Evolutionary conservation across 1,140 invertebrate genomes (phyloP).

Genomic region (Nasonia vitripennis): DNA sequence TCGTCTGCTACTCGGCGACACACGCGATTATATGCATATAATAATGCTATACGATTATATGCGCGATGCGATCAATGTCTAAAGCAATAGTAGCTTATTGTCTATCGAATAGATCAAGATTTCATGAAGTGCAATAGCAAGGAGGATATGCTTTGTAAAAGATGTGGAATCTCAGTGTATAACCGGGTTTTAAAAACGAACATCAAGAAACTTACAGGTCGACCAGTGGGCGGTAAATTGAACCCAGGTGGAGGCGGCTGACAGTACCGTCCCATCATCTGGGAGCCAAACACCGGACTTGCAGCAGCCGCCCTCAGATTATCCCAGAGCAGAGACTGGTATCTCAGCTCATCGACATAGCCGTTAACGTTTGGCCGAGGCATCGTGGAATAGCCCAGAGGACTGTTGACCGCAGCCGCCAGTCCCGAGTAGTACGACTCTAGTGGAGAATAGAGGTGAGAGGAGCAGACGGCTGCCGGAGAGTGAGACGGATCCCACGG

Average conservation of each 20-base stretch:
- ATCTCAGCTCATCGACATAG: conserved; percentile 71
- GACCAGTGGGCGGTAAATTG: conserved; percentile 21
- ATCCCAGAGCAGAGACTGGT: conserved; percentile 77
- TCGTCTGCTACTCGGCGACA: too few relatives aligned
- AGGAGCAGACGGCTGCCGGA: conserved; percentile 63
- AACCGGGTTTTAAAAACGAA: neutral
- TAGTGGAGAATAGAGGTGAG: conserved; percentile 56
- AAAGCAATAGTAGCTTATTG: too few relatives aligned
- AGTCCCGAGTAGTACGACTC: conserved; percentile 64
- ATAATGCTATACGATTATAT: too few relatives aligned
- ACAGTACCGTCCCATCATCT: conserved; percentile 64
- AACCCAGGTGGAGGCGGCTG: conserved; percentile 52
- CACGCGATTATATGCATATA: too few relatives aligned
- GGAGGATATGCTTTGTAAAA: too few relatives aligned
- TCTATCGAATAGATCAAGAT: too few relatives aligned
- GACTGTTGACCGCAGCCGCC: neutral
- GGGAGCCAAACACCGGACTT: conserved; percentile 58
- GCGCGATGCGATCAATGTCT: too few relatives aligned
- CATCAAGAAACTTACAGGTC: conserved; percentile 26
- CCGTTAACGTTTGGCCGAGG: conserved; percentile 51
- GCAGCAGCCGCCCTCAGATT: conserved; percentile 75
- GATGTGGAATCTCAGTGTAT: too few relatives aligned
- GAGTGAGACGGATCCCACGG: conserved; percentile 66
- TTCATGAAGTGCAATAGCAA: too few relatives aligned
- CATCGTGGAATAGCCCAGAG: neutral